Conservation (phyloP, 2,888 invertebrate genomes). For the Phengaris arion region DNA sequence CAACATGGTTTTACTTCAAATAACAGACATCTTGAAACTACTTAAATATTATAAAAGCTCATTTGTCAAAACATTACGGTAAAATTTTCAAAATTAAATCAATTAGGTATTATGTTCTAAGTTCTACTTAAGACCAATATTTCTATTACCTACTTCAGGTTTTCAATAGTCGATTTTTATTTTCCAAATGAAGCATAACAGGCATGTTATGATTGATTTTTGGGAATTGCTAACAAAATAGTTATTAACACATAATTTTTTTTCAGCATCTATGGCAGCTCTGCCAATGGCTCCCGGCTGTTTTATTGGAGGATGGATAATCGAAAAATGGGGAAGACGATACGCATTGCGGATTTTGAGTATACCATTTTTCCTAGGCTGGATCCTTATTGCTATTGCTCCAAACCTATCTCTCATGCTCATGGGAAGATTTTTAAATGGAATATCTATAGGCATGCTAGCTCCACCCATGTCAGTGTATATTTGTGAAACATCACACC, state of each 20-base stretch:
- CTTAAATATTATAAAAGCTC: no score
- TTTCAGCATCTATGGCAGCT: slow-evolving; percentile 22
- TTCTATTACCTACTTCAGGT: no score
- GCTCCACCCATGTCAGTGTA: slow-evolving; percentile 11
- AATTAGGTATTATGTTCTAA: no score
- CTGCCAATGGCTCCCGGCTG: slow-evolving; percentile 23
- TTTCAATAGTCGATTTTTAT: no score
- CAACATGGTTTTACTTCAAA: no score
- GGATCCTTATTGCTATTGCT: slow-evolving; percentile 14
- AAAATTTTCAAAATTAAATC: not conserved
- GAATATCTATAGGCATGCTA: not conserved
- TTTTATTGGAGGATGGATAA: slow-evolving; percentile 21
- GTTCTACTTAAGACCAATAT: no score
- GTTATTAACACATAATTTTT: not conserved
- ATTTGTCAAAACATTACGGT: not conserved
- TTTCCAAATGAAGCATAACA: no score
- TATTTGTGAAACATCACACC: not conserved
- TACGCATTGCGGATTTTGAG: not conserved
- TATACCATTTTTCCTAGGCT: slow-evolving; percentile 14
- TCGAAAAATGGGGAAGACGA: slow-evolving; percentile 16
- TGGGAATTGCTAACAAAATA: no score
- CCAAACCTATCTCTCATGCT: not conserved
- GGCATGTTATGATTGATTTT: no score
- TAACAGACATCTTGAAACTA: no score
- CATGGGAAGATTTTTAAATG: slow-evolving; percentile 14